Base-by-base conservation (phyloP, 2,797 vertebrate genomes). In the Poecile montanus region DNA sequence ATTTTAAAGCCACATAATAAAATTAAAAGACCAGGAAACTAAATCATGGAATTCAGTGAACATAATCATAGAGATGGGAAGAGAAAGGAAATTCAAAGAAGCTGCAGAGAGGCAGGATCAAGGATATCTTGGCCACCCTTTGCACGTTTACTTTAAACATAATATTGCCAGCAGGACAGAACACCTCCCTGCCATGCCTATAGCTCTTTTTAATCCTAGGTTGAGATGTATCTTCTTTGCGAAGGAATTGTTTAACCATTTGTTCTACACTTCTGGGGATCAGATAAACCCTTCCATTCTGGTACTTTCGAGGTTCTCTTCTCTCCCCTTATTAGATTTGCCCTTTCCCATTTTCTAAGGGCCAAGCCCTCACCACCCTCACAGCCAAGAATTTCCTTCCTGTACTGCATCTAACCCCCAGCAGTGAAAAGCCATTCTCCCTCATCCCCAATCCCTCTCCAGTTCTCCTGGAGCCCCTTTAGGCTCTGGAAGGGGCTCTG, bases 101-200 rank as follows among this genome's bases (percentile, higher is more conserved):
- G 26, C 36, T 50, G 58, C 53, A 38, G 30, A 56, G 47, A 62
- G 44, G 25, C 48, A 74, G 48, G 27, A 81, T 68, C 30, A 42
- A 71, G 54, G 17, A 5, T 50, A 44, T 23, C 48, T 23, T 36
- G 77, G 25, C 48, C 70, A 63, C 53, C 32, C 12, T 48, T 56
- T 65, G 70, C 32, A 32, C 0, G 0, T 44, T 13, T 18, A 47
- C n/a, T 16, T 22, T 25, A 53, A 78, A 17, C 65, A n/a, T 5
- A 16, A 7, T n/a, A 34, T 7, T 65, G 14, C 16, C 7, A 27
- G 70, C 2, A 75, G 47, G 61, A 26, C n/a, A 76, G 51, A 90
- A 15, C 13, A 48, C 11, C 27, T 84, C 23, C 32, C 11, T 73
- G 20, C 36, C 13, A 13, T 27, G 51, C 30, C 68, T 66, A 2